These are phyloP conservation scores for Eleginops maclovinus DNA, from an alignment of 2,113 vertebrate genomes.

Conservation along the genomic window DNA sequence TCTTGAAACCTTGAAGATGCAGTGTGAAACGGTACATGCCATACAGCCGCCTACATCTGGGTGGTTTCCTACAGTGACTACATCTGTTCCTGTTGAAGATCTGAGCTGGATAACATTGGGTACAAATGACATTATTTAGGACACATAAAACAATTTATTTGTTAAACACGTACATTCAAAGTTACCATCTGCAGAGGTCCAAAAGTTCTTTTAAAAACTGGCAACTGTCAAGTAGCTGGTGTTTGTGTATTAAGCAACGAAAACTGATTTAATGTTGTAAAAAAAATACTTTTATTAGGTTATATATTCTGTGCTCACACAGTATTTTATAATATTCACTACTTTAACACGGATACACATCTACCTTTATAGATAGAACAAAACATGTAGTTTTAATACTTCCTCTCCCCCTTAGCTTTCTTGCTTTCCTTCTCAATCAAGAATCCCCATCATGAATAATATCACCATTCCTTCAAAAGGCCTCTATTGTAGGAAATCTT, in stretches of 20 bases:
- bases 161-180: slow-evolving; percentile 37
- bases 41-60: too few relatives aligned
- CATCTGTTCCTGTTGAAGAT: slow-evolving; percentile 41
- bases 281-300: background rate
- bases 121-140: background rate
- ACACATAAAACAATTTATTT: slow-evolving; percentile 28
- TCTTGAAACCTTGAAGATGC: too few relatives aligned
- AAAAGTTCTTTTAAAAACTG: background rate
- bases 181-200: slow-evolving; percentile 5
- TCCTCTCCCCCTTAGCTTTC: too few relatives aligned
- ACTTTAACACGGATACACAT: rapidly evolving
- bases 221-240: background rate
- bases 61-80: slow-evolving; percentile 15
- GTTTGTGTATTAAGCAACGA: background rate
- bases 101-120: slow-evolving; percentile 13
- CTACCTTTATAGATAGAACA: background rate
- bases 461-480: background rate
- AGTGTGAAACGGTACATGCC: slow-evolving; percentile 25
- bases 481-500: slow-evolving; percentile 1
- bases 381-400: background rate
- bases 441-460: background rate
- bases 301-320: background rate
- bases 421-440: background rate
- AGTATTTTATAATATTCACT: background rate
- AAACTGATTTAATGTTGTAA: background rate